Percentiles rank a stretch among this genome's conserved stretches.
These are phyloP conservation scores for Pseudococcus jackbeardsleyi DNA, from an alignment of 2,888 invertebrate genomes.

Conservation along the genomic window DNA sequence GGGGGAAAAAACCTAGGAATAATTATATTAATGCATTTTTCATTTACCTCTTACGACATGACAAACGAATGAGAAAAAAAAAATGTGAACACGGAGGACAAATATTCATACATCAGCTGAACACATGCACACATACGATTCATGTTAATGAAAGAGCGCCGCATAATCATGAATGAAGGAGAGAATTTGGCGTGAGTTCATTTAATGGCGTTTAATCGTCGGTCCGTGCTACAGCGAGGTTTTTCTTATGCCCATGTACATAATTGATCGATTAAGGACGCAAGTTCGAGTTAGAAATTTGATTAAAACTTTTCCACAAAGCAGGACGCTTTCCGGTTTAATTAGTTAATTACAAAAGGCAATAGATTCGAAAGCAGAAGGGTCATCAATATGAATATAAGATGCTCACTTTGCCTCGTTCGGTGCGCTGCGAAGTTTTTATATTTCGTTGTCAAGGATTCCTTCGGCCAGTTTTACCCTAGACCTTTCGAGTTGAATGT, in stretches of 20 bases:
- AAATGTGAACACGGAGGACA: slow-evolving; percentile 1
- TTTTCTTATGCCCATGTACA: slow-evolving; percentile 4
- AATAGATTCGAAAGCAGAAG: slow-evolving; percentile 7
- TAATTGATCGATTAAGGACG: slow-evolving; percentile 34
- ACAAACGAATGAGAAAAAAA: slow-evolving; percentile 34
- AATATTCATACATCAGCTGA: background rate
- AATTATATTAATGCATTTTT: slow-evolving; percentile 53
- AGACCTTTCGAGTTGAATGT: background rate
- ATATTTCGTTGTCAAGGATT: slow-evolving; percentile 20
- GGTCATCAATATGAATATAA: slow-evolving; percentile 44
- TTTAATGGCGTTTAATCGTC: slow-evolving; percentile 39
- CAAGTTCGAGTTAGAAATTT: slow-evolving; percentile 20
- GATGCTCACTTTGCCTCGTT: background rate
- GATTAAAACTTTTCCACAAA: slow-evolving; percentile 44
- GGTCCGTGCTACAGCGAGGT: background rate
- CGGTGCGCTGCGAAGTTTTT: background rate
- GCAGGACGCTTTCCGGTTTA: slow-evolving; percentile 25
- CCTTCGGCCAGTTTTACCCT: background rate
- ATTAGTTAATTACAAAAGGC: slow-evolving; percentile 34
- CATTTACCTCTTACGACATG: background rate
- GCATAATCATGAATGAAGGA: slow-evolving; percentile 18
- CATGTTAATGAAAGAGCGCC: slow-evolving; percentile 8
- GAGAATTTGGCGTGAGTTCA: slow-evolving; percentile 32
- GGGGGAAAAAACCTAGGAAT: background rate
- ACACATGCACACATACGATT: slow-evolving; percentile 9